These are phyloP conservation scores for Quiscalus mexicanus DNA, from an alignment of 2,113 vertebrate genomes.

Conservation along the genomic window DNA sequence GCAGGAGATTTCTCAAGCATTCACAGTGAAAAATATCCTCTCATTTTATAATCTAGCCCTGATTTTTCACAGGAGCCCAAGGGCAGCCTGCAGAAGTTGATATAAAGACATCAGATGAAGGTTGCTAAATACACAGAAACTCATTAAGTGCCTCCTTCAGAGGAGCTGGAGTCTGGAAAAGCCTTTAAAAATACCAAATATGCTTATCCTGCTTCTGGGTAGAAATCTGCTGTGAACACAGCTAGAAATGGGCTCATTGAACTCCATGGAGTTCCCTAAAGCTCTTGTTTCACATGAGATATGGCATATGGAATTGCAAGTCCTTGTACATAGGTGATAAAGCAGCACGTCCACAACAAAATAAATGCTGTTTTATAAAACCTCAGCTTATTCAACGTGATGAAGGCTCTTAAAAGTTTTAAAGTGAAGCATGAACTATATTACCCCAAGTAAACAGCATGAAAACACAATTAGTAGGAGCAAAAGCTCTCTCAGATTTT, in stretches of 20 bases:
- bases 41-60: not conserved
- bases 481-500: not conserved
- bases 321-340: not conserved
- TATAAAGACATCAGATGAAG: not conserved
- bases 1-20: not conserved
- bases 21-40: not conserved
- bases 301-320: not conserved
- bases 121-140: not conserved
- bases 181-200: not conserved
- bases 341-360: not conserved
- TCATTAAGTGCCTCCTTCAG: not conserved
- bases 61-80: not conserved
- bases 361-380: not conserved
- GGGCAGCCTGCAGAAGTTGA: not conserved
- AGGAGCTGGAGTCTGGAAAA: not conserved
- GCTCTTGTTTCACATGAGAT: not conserved
- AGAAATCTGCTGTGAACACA: not conserved
- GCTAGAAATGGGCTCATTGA: not conserved
- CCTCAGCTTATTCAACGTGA: not conserved
- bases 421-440: not conserved
- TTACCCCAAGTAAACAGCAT: not conserved
- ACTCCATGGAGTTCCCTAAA: not conserved
- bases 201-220: not conserved
- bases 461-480: not conserved
- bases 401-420: not conserved